These are phyloP conservation scores for Drosophila setifemur DNA, from an alignment of 1,140 invertebrate genomes.

Conservation along the genomic window DNA sequence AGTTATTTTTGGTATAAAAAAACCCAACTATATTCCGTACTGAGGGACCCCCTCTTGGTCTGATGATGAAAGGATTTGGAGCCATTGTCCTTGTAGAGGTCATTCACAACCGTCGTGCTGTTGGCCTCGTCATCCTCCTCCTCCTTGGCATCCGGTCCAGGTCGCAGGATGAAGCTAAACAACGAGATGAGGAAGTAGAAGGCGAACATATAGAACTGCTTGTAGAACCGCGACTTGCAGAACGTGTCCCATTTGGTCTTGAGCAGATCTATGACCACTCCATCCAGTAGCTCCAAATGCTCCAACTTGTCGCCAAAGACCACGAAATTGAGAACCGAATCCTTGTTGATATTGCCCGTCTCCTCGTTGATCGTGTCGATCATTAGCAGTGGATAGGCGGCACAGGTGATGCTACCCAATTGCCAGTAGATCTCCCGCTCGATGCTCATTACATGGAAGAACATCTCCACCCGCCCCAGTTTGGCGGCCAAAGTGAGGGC, in stretches of 20 bases:
- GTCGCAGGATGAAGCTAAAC: constrained; percentile 93
- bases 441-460: constrained; percentile 97
- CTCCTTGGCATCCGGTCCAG: constrained; percentile 85
- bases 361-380: constrained; percentile 97
- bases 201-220: constrained; percentile 94
- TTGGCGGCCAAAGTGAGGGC: constrained; percentile 97
- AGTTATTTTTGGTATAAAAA: too few relatives aligned
- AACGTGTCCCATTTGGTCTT: constrained; percentile 99
- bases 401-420: constrained; percentile 96
- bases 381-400: constrained; percentile 97
- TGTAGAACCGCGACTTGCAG: constrained; percentile 96
- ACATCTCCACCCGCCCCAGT: constrained; percentile 95
- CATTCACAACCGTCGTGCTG: constrained; percentile 34
- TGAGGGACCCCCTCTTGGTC: constrained; percentile 45
- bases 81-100: constrained; percentile 40
- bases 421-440: constrained; percentile 98
- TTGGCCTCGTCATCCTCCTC: constrained; percentile 69
- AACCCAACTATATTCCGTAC: constrained; percentile 62
- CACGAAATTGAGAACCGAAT: constrained; percentile 98
- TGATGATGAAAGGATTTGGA: constrained; percentile 14
- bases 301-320: constrained; percentile 97
- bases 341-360: constrained; percentile 95
- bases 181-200: constrained; percentile 95
- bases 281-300: constrained; percentile 98
- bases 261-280: constrained; percentile 95